A percentile compares a stretch with the other conserved stretches of the same genome.
phyloP scores from a whole-genome alignment of 1,140 invertebrate species.

The Mactra quadrangularis region DNA sequence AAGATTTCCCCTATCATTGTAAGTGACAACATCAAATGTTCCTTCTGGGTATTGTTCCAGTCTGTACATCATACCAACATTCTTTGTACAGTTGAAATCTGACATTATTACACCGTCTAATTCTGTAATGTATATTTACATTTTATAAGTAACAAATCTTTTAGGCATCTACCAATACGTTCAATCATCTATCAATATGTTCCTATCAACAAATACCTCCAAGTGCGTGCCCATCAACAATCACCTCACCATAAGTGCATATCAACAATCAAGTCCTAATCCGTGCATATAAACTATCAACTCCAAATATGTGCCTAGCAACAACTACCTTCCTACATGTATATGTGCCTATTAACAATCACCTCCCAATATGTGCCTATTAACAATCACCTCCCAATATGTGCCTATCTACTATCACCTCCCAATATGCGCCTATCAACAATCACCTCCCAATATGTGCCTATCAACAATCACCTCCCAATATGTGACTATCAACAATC shows the following conservation, averaged over 20 bases:
- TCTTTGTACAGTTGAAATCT: conserved; percentile 14
- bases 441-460: too few species aligned
- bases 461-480: too few species aligned
- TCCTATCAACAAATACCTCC: background rate
- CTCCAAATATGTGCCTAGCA: background rate
- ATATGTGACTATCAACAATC: too few species aligned
- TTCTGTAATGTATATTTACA: background rate
- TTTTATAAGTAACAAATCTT: background rate
- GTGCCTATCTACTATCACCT: too few species aligned
- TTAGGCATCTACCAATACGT: background rate
- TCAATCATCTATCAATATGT: background rate
- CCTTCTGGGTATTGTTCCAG: conserved; percentile 23
- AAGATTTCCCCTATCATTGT: background rate
- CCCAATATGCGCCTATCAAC: too few species aligned
- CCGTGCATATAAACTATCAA: background rate
- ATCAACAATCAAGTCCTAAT: background rate
- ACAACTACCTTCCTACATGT: too few species aligned
- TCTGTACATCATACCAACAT: background rate
- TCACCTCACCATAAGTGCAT: background rate
- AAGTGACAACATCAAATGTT: background rate
- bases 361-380: too few species aligned
- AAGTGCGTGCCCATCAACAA: background rate
- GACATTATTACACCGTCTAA: background rate
- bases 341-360: background rate
- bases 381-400: too few species aligned